Evolutionary conservation across 2,888 invertebrate genomes (phyloP).

Genomic region (Diplolepis rosae): DNA sequence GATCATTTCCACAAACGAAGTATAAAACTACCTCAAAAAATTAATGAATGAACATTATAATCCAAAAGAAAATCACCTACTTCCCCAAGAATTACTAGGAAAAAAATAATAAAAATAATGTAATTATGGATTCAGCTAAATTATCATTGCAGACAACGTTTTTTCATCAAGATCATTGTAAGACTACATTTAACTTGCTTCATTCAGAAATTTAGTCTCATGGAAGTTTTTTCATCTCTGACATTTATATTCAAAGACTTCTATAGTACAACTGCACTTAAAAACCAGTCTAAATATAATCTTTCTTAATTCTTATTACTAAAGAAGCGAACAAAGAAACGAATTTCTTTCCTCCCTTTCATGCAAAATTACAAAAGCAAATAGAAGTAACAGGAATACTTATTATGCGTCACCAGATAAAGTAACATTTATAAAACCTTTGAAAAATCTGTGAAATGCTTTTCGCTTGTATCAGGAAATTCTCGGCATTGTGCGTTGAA

Average conservation of each 20-base stretch:
- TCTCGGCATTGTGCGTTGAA: no score
- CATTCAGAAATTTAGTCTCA: background rate
- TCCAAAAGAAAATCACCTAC: no score
- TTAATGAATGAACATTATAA: no score
- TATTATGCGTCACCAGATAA: slow-evolving; percentile 6
- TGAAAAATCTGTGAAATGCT: slow-evolving; percentile 14
- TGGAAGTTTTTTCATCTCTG: background rate
- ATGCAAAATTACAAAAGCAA: slow-evolving; percentile 4
- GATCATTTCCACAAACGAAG: no score
- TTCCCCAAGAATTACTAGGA: no score
- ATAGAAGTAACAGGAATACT: slow-evolving; percentile 1
- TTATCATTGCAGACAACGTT: background rate
- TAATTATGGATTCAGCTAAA: background rate
- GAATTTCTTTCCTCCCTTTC: slow-evolving; percentile 19
- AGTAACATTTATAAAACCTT: background rate
- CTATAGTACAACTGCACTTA: background rate
- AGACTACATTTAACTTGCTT: background rate
- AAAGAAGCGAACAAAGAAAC: slow-evolving; percentile 15
- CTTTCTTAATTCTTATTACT: slow-evolving; percentile 16
- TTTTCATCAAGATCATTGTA: background rate
- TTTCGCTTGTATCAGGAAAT: background rate
- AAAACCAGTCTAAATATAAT: slow-evolving; percentile 12
- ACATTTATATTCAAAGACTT: background rate
- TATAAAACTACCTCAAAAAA: no score
- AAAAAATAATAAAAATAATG: background rate